Percentiles rank a stretch among this genome's conserved stretches.
These are phyloP conservation scores for Chrysolina haemoptera DNA, from an alignment of 2,888 invertebrate species.

Conservation along the genomic window DNA sequence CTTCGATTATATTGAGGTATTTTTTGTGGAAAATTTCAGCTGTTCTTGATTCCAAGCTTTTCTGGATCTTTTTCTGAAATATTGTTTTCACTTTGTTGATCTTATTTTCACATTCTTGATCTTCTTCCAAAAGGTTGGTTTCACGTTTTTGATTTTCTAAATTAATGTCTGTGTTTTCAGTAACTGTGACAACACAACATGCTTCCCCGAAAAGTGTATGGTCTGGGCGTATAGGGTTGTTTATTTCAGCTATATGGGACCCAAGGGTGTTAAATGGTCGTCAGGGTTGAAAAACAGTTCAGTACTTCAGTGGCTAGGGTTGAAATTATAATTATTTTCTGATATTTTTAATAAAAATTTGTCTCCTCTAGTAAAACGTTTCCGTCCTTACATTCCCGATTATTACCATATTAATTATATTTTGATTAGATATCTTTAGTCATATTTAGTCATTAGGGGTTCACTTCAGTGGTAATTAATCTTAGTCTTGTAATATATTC, in stretches of 20 bases:
- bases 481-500: not conserved
- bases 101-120: not conserved
- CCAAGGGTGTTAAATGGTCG: not conserved
- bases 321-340: not conserved
- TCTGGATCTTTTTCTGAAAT: not conserved
- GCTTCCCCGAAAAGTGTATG: not conserved
- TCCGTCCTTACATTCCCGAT: not conserved
- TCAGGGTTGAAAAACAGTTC: not conserved
- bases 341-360: not conserved
- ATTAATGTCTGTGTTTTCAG: too few species aligned
- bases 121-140: too few species aligned
- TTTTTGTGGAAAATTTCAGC: too few species aligned
- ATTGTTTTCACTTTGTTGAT: not conserved
- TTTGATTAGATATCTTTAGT: too few species aligned
- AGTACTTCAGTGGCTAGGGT: not conserved
- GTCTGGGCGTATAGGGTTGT: not conserved
- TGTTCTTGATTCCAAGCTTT: not conserved
- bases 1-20: not conserved
- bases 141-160: too few species aligned
- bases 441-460: not conserved
- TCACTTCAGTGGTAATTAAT: not conserved
- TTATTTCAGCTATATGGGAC: not conserved
- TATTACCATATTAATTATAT: not conserved
- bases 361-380: slow-evolving; percentile 8
- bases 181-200: not conserved